A percentile compares a stretch with the other conserved stretches of the same genome.
These are phyloP conservation scores for Drosophila diplacantha DNA, from an alignment of 2,888 invertebrate genomes.

Conservation along the genomic window DNA sequence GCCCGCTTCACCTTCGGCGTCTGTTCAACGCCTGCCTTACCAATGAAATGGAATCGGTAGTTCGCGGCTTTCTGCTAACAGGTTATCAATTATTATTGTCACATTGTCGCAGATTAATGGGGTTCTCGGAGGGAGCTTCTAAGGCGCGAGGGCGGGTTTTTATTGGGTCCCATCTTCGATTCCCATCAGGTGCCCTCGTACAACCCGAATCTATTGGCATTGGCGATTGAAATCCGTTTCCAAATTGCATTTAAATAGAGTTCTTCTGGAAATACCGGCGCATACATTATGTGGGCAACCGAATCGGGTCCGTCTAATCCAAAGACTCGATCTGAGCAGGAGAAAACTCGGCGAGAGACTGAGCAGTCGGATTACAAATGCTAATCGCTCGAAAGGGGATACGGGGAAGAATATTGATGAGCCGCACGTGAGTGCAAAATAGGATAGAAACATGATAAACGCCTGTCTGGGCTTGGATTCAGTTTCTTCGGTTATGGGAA, in stretches of 20 bases:
- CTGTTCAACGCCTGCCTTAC: slow-evolving; percentile 5
- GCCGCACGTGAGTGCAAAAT: slow-evolving; percentile 20
- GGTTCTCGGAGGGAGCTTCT: not conserved
- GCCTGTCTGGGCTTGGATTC: not conserved
- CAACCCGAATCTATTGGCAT: slow-evolving; percentile 18
- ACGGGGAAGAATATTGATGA: slow-evolving; percentile 19
- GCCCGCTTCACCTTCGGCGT: slow-evolving; percentile 27
- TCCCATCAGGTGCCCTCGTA: slow-evolving; percentile 23
- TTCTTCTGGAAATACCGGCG: slow-evolving; percentile 48
- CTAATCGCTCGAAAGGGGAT: slow-evolving; percentile 29
- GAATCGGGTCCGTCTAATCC: slow-evolving; percentile 2
- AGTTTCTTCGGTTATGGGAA: slow-evolving; percentile 6
- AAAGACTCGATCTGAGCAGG: slow-evolving; percentile 7
- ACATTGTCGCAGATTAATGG: slow-evolving; percentile 34
- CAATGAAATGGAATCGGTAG: slow-evolving; percentile 11
- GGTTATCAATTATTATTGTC: slow-evolving; percentile 50
- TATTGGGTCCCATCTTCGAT: not conserved
- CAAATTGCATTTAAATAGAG: slow-evolving; percentile 55
- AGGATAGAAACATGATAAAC: slow-evolving; percentile 3
- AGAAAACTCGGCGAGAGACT: slow-evolving; percentile 14
- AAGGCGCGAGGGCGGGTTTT: not conserved
- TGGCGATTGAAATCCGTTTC: slow-evolving; percentile 50
- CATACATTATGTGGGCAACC: slow-evolving; percentile 41
- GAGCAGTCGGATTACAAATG: slow-evolving; percentile 40
- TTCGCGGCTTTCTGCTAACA: slow-evolving; percentile 3